phyloP scores from a whole-genome alignment of 2,888 invertebrate genomes.

The Hypolimnas misippus region DNA sequence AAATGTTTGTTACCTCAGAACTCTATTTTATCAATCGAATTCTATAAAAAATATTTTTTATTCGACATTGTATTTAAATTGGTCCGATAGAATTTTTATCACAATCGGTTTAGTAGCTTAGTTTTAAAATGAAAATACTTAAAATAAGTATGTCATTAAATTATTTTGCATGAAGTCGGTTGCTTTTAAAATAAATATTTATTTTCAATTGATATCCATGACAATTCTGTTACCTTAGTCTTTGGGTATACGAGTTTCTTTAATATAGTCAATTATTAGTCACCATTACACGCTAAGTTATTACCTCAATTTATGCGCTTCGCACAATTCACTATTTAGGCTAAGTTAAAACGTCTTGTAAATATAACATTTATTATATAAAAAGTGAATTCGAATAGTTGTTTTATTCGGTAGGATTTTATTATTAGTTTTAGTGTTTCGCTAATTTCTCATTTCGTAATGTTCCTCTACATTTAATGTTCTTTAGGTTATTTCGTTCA shows the following conservation, averaged over 20 bases:
- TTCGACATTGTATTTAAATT: too few species aligned
- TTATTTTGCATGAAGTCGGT: too few species aligned
- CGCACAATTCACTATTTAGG: slow-evolving; percentile 75
- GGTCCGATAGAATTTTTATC: too few species aligned
- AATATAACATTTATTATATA: slow-evolving; percentile 25
- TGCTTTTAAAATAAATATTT: too few species aligned
- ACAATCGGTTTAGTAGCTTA: too few species aligned
- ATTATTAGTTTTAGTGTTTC: slow-evolving; percentile 25
- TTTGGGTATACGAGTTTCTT: slow-evolving; percentile 47
- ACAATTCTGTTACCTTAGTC: slow-evolving; percentile 70
- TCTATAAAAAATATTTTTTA: too few species aligned
- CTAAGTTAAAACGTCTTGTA: slow-evolving; percentile 48
- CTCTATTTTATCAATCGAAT: too few species aligned
- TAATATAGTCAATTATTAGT: slow-evolving; percentile 79
- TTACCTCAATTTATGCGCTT: slow-evolving; percentile 82
- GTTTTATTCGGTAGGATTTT: slow-evolving; percentile 26
- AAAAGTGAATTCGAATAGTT: slow-evolving; percentile 30
- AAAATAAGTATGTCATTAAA: too few species aligned
- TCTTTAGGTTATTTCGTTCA: slow-evolving; percentile 2
- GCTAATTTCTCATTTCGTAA: slow-evolving; percentile 27
- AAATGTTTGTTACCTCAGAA: too few species aligned
- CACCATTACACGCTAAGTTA: slow-evolving; percentile 81
- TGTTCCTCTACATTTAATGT: slow-evolving; percentile 34
- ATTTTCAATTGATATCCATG: slow-evolving; percentile 33
- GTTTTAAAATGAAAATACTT: too few species aligned